Percentiles rank a stretch among this genome's conserved stretches.
phyloP scores from a whole-genome alignment of 2,888 invertebrate genomes.

The Theodoxus fluviatilis region DNA sequence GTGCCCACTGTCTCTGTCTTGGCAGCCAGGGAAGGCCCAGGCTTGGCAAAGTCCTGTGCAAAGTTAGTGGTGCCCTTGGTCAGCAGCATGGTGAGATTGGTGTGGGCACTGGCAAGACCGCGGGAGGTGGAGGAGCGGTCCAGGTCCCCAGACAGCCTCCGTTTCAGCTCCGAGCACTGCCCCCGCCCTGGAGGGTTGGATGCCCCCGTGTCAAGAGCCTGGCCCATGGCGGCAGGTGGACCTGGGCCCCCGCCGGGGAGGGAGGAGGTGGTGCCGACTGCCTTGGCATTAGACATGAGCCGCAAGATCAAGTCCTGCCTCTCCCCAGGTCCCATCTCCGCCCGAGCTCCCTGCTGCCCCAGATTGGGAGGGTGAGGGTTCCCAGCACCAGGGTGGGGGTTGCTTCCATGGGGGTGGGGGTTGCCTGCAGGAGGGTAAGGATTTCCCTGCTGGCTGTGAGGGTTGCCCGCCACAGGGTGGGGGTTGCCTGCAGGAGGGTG shows the following conservation, averaged over 20 bases:
- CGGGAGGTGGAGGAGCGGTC: conserved; percentile 24
- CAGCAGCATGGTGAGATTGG: conserved; percentile 29
- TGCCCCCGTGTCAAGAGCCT: no score
- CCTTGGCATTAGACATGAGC: no score
- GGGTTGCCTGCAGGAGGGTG: no score
- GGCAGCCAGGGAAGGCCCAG: background rate
- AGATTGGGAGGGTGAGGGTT: no score
- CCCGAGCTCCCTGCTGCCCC: conserved; percentile 21
- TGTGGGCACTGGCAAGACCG: conserved; percentile 7
- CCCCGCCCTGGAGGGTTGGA: no score
- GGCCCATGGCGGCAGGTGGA: no score
- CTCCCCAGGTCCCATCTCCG: conserved; percentile 23
- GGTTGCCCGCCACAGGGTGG: no score
- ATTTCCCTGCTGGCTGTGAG: no score
- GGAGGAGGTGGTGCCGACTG: conserved; percentile 17
- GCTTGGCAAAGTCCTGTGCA: conserved; percentile 23
- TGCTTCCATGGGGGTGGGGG: no score
- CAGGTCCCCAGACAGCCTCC: conserved; percentile 45
- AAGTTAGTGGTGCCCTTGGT: conserved; percentile 26
- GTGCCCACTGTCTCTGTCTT: conserved; percentile 3
- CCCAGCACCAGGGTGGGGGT: conserved; percentile 10
- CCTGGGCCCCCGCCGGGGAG: no score
- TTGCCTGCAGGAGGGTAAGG: no score
- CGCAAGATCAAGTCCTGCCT: no score
- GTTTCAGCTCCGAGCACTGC: conserved; percentile 34